Evolutionary conservation across 2,888 invertebrate genomes (phyloP), one percentile per base, ranked within the genome.

Genomic region (Spodoptera littoralis): DNA sequence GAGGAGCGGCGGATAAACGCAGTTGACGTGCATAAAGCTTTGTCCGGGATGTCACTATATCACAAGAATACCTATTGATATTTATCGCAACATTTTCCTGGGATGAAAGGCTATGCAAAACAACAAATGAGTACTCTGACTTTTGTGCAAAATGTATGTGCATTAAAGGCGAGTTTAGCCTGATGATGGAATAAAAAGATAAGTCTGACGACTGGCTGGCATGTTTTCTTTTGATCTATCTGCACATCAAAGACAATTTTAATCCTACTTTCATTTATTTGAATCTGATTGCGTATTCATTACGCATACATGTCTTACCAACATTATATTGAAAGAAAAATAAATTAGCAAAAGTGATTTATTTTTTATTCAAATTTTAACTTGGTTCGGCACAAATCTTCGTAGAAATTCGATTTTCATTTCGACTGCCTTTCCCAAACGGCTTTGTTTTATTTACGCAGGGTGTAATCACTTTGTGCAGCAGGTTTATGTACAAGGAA

Each of bases 1-100:
- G 70, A 78, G 63, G 69, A 68, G 59, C 67, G 67, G 51, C 60
- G 80, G 77, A 74, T 81, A 60, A 70, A 77, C 75, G 69, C 76
- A 73, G 73, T 76, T 77, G 77, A 74, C 71, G 73, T 74, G 72
- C 74, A 77, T 76, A 82, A 77, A 74, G 80, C 76, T 81, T 81
- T 81, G 82, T 82, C 76, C 66, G 67, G 73, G 61, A 73, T 67
- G 69, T 58, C 73, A 63, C 61, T 64, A 66, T 66, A 60, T 64
- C 68, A 71, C 70, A 75, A 81, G 71, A 79, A 77, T 77, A 65
- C 53, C 70, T 76, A 76, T 80, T 69, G 82, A 75, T 81, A 73
- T 71, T 71, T 79, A 75, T 65, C 68, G 64, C 48, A 60, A 70
- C 49, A 71, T 76, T 70, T 68, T 58, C 72, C 70, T 48, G 47